Evolutionary conservation across 2,888 invertebrate genomes (phyloP).

Genomic region (Pogonocherus hispidulus): DNA sequence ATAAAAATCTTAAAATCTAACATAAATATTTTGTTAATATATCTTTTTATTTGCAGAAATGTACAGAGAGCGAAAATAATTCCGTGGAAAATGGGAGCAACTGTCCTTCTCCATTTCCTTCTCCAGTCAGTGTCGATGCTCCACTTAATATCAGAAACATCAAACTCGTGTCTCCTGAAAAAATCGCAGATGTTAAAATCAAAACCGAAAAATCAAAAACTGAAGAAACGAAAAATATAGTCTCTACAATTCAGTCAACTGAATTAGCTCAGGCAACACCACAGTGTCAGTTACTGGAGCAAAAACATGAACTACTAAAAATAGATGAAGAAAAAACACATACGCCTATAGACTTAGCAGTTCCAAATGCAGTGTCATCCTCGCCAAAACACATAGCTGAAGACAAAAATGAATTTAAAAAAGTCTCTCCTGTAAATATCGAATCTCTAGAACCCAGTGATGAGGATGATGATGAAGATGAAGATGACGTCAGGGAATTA

Average conservation of each 20-base stretch:
- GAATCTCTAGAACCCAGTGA: slow-evolving; percentile 63
- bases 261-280: background rate
- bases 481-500: slow-evolving; percentile 82
- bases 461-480: slow-evolving; percentile 73
- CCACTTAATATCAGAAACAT: slow-evolving; percentile 6
- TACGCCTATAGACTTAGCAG: too few relatives aligned
- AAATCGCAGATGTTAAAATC: background rate
- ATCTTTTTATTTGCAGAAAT: too few relatives aligned
- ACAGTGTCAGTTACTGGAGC: background rate
- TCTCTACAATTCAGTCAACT: background rate
- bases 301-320: too few relatives aligned
- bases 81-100: slow-evolving; percentile 41
- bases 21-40: too few relatives aligned
- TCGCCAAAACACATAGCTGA: background rate
- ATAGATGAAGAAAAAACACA: too few relatives aligned
- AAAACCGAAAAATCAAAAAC: background rate
- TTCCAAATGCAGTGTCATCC: background rate
- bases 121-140: slow-evolving; percentile 44
- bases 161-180: background rate
- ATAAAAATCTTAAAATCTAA: too few relatives aligned
- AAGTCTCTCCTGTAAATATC: slow-evolving; percentile 23
- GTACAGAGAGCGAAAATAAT: slow-evolving; percentile 42
- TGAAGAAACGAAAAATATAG: background rate
- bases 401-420: slow-evolving; percentile 13
- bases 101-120: slow-evolving; percentile 51